These are phyloP conservation scores for Buteo buteo DNA, from an alignment of 2,113 vertebrate species.

Conservation along the genomic window DNA sequence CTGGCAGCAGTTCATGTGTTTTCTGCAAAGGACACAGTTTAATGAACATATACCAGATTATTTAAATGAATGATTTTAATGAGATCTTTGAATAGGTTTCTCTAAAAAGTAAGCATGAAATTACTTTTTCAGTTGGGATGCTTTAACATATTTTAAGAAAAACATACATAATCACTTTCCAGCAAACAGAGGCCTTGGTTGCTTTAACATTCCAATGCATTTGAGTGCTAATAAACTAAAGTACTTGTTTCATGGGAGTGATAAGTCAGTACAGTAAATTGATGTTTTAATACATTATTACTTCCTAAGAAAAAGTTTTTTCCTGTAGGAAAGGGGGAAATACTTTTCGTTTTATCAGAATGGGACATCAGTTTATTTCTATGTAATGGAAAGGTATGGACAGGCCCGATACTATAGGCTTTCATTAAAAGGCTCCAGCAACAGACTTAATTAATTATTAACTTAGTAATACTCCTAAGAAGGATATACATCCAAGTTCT, in stretches of 20 bases:
- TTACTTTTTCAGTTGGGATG: conserved; percentile 62
- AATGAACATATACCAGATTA: conserved; percentile 70
- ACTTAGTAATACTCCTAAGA: neutral
- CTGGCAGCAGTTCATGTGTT: conserved; percentile 58
- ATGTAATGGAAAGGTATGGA: neutral
- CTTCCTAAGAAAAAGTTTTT: conserved; percentile 23
- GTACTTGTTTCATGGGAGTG: neutral
- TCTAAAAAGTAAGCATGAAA: conserved; percentile 69
- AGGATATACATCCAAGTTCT: neutral
- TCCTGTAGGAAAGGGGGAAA: neutral
- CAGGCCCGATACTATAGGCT: neutral
- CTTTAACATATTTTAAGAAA: conserved; percentile 66
- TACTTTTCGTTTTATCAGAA: neutral
- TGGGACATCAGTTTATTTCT: neutral
- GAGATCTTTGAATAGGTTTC: conserved; percentile 69
- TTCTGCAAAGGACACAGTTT: conserved; percentile 64
- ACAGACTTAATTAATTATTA: neutral
- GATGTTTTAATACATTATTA: neutral
- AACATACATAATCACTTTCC: conserved; percentile 22
- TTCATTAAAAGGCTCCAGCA: neutral
- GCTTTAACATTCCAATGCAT: conserved; percentile 25
- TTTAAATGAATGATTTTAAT: conserved; percentile 76
- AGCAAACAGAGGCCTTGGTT: neutral
- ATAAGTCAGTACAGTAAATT: neutral
- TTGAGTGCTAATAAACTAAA: conserved; percentile 43